phyloP scores from a whole-genome alignment of 2,113 vertebrate genomes.

The Dolichotis patagonum region DNA sequence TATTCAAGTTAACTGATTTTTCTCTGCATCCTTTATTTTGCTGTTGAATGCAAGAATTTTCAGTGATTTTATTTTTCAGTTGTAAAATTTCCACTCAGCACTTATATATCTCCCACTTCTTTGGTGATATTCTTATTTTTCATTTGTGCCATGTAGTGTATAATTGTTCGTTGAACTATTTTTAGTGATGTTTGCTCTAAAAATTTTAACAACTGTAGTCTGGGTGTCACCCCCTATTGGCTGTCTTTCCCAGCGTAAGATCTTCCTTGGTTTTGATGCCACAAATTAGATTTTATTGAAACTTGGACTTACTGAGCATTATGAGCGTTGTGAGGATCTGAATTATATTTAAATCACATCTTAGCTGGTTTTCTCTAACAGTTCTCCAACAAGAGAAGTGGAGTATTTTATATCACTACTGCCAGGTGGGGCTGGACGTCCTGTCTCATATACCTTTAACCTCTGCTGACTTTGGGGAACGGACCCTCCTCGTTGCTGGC shows the following conservation, averaged over 20 bases:
- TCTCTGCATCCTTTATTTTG: neutral
- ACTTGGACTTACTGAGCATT: neutral
- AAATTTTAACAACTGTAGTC: neutral
- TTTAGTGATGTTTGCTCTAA: constrained; percentile 4
- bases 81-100: neutral
- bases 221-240: neutral
- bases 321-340: neutral
- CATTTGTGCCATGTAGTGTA: neutral
- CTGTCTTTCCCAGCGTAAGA: neutral
- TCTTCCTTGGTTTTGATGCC: constrained; percentile 11
- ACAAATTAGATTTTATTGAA: neutral
- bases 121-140: neutral
- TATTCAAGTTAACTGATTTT: neutral
- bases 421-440: neutral
- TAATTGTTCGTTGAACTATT: neutral
- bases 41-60: neutral
- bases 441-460: neutral
- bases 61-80: constrained; percentile 3
- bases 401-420: neutral
- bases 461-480: neutral
- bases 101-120: neutral
- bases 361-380: neutral
- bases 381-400: neutral
- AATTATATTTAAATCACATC: neutral
- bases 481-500: neutral